Percentiles rank a stretch among this genome's conserved stretches.
phyloP scores from a whole-genome alignment of 2,113 vertebrate species.

The Etheostoma spectabile region DNA sequence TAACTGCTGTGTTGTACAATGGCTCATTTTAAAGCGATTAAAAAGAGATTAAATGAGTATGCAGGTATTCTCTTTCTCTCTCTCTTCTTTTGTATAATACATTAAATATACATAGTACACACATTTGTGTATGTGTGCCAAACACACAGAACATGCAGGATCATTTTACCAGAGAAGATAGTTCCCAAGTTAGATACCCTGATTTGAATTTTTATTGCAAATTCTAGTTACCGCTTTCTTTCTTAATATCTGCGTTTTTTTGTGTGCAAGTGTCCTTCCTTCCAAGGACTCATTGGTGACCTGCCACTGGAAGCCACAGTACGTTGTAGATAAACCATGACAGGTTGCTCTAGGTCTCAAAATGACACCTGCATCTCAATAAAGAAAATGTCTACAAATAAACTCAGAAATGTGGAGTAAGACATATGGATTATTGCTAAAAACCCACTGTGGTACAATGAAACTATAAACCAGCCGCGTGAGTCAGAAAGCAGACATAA shows the following conservation, averaged over 20 bases:
- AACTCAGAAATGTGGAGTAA: neutral
- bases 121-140: constrained; percentile 16
- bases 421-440: constrained; percentile 27
- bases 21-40: constrained; percentile 47
- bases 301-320: neutral
- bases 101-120: constrained; percentile 27
- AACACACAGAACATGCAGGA: constrained; percentile 15
- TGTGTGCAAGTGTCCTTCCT: constrained; percentile 15
- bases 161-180: neutral
- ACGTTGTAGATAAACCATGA: constrained; percentile 15
- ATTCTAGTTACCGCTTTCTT: neutral
- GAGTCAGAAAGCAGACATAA: constrained; percentile 28
- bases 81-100: constrained; percentile 32
- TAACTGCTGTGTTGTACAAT: constrained; percentile 54
- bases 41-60: constrained; percentile 52
- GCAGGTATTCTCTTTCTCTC: constrained; percentile 40
- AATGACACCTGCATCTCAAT: constrained; percentile 33
- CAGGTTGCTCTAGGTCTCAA: constrained; percentile 31
- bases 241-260: neutral
- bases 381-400: constrained; percentile 6
- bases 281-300: constrained; percentile 24
- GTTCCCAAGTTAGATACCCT: neutral
- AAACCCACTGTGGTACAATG: constrained; percentile 6
- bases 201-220: neutral
- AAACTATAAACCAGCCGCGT: constrained; percentile 29